These are phyloP conservation scores for Notothenia rossii DNA, from an alignment of 2,113 vertebrate genomes.

Conservation along the genomic window DNA sequence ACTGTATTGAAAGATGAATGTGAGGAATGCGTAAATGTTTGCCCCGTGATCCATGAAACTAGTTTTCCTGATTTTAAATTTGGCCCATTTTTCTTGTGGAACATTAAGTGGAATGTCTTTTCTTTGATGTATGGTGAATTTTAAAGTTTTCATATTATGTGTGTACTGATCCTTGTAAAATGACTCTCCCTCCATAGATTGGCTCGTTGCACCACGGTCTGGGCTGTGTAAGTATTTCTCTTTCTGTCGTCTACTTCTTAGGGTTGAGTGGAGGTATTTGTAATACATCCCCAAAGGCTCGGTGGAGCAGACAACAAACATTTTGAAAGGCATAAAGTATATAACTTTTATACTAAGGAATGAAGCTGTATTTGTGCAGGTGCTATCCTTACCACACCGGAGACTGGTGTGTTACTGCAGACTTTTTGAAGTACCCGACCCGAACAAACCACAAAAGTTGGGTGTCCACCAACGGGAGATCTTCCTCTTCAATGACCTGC, in stretches of 20 bases:
- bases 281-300: not conserved
- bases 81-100: not conserved
- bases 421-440: conserved; percentile 97
- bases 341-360: not conserved
- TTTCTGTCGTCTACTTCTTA: conserved; percentile 5
- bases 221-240: conserved; percentile 93
- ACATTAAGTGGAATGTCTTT: not conserved
- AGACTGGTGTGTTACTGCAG: conserved; percentile 97
- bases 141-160: not conserved
- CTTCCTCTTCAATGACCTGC: conserved; percentile 98
- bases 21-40: not conserved
- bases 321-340: not conserved
- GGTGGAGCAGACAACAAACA: not conserved
- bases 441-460: conserved; percentile 96
- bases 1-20: not conserved
- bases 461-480: conserved; percentile 97
- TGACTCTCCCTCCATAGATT: conserved; percentile 84
- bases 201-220: conserved; percentile 97
- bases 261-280: not conserved
- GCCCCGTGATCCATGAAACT: not conserved
- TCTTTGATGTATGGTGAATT: conserved; percentile 5
- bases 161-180: conserved; percentile 19
- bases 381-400: conserved; percentile 95
- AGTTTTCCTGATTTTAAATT: conserved; percentile 7
- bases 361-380: conserved; percentile 77